Evolutionary conservation across 2,113 vertebrate genomes (phyloP).

Genomic region (Takifugu flavidus): DNA sequence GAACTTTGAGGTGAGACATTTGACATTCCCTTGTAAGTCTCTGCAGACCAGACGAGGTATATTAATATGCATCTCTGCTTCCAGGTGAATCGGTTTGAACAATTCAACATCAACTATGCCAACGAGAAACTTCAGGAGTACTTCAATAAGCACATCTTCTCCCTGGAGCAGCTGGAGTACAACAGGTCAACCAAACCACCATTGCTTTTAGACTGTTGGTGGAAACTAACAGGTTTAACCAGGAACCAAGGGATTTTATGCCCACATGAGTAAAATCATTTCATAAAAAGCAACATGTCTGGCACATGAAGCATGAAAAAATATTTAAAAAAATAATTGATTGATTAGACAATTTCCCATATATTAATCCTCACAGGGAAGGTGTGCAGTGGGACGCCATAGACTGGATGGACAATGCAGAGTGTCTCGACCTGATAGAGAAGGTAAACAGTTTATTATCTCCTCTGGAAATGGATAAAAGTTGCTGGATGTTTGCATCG

Average conservation of each 20-base stretch:
- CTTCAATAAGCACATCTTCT: constrained; percentile 95
- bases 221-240: not conserved
- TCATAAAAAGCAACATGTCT: not conserved
- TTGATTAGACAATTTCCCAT: not conserved
- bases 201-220: not conserved
- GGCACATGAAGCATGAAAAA: not conserved
- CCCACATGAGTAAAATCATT: not conserved
- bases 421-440: constrained; percentile 91
- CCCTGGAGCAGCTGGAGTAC: constrained; percentile 91
- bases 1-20: constrained; percentile 83
- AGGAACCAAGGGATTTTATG: not conserved
- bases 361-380: constrained; percentile 71
- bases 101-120: constrained; percentile 94
- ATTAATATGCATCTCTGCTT: constrained; percentile 5
- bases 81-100: constrained; percentile 91
- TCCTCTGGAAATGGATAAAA: no score
- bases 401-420: constrained; percentile 95
- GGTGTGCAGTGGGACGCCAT: constrained; percentile 92
- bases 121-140: constrained; percentile 94
- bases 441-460: constrained; percentile 70
- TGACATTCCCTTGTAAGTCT: not conserved
- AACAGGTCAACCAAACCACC: constrained; percentile 70
- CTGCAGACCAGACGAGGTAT: not conserved
- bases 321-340: not conserved
- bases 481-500: not conserved